Percentiles rank a stretch among this genome's conserved stretches.
These are phyloP conservation scores for Laticauda laticaudata DNA, from an alignment of 2,113 vertebrate species.

Conservation along the genomic window DNA sequence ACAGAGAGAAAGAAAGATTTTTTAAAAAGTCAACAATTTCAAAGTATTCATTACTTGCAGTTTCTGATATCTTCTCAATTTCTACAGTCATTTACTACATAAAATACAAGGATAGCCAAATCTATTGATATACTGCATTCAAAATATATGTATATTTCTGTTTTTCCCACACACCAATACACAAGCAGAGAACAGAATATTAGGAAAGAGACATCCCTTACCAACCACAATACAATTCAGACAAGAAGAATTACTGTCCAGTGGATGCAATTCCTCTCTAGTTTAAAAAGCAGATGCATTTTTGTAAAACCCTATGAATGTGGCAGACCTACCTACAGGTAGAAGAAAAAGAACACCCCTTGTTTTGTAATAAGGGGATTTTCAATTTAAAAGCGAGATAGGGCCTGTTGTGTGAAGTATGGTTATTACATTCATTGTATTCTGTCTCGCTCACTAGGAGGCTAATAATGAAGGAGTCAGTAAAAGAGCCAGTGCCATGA, in stretches of 20 bases:
- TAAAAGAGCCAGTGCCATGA: conserved; percentile 72
- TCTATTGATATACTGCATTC: neutral
- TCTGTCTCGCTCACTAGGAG: conserved; percentile 84
- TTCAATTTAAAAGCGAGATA: conserved; percentile 80
- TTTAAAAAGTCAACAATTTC: neutral
- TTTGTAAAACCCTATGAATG: conserved; percentile 81
- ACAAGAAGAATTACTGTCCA: conserved; percentile 73
- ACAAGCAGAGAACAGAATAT: neutral
- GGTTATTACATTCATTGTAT: conserved; percentile 81
- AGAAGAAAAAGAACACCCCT: conserved; percentile 78
- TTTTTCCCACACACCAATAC: neutral
- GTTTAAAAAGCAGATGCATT: conserved; percentile 82
- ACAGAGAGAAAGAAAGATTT: conserved; percentile 15
- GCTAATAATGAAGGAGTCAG: conserved; percentile 79
- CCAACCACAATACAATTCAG: conserved; percentile 76
- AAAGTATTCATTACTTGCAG: neutral
- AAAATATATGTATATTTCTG: conserved; percentile 61
- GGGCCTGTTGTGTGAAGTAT: conserved; percentile 80
- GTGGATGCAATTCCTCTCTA: conserved; percentile 82
- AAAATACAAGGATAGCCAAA: neutral
- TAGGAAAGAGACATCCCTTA: conserved; percentile 32
- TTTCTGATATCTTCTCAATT: conserved; percentile 7
- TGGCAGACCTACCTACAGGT: conserved; percentile 80
- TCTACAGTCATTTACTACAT: neutral
- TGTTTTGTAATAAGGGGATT: conserved; percentile 85